These are phyloP conservation scores for Chionis minor DNA, from an alignment of 2,113 vertebrate genomes.

Conservation along the genomic window DNA sequence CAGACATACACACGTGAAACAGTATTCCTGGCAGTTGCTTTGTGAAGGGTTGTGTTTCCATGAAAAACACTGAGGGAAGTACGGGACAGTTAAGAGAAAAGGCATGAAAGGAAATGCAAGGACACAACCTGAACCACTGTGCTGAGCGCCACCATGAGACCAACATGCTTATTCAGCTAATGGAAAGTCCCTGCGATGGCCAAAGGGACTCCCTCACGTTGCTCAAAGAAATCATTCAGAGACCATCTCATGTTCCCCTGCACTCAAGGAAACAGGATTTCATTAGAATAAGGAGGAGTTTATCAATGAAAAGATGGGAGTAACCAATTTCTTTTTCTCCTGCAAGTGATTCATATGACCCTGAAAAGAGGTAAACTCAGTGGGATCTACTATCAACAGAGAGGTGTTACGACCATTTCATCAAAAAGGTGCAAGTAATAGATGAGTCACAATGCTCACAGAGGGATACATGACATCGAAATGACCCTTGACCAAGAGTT, in stretches of 20 bases:
- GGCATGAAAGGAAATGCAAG: background rate
- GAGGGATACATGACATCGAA: background rate
- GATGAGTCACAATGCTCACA: background rate
- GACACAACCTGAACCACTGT: background rate
- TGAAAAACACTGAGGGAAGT: background rate
- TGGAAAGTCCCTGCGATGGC: accelerated
- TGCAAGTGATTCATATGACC: background rate
- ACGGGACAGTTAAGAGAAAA: background rate
- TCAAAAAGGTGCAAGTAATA: background rate
- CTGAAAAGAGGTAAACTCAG: background rate
- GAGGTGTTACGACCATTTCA: background rate
- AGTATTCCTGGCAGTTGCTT: background rate
- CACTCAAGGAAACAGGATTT: background rate
- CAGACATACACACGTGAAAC: accelerated
- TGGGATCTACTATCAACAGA: background rate
- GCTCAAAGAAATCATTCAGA: background rate
- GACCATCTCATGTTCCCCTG: background rate
- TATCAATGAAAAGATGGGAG: background rate
- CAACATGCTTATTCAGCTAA: background rate
- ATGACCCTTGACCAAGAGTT: accelerated
- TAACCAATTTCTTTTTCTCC: background rate
- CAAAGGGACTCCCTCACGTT: background rate
- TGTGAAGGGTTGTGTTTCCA: background rate
- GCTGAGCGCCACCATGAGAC: background rate
- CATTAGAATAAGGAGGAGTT: background rate